Conservation (phyloP, 2,113 vertebrate genomes). For the Lasiurus borealis region DNA sequence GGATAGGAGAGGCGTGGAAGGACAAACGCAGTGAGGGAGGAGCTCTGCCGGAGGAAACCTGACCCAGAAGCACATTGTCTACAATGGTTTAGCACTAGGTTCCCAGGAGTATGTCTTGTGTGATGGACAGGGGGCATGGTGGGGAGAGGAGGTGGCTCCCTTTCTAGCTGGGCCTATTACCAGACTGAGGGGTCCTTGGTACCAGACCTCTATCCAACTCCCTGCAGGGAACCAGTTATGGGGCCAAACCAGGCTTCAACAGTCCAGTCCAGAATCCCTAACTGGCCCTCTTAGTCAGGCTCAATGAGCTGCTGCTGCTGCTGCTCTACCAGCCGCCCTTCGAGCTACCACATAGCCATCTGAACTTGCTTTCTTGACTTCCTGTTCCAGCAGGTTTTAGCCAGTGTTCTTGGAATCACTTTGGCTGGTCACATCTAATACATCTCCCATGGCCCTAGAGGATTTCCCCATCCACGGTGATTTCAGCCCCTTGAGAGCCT, state of each 20-base stretch:
- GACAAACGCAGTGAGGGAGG: neutral
- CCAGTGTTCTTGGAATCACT: constrained; percentile 95
- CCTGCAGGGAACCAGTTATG: neutral
- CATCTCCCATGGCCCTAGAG: constrained; percentile 35
- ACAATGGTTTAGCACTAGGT: neutral
- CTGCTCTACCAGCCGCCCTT: constrained; percentile 90
- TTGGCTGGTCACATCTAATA: constrained; percentile 89
- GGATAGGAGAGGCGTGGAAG: neutral
- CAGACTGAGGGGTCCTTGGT: neutral
- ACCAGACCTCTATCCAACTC: neutral
- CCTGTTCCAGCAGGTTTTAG: constrained; percentile 89
- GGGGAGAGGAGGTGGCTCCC: neutral
- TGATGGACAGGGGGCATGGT: neutral
- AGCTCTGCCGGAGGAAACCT: neutral
- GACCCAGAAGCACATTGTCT: neutral
- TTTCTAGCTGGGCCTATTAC: neutral
- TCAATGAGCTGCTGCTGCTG: constrained; percentile 94
- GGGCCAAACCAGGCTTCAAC: neutral
- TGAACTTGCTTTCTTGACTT: constrained; percentile 96
- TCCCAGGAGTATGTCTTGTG: neutral
- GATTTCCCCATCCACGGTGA: constrained; percentile 53
- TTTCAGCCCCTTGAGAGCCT: constrained; percentile 64
- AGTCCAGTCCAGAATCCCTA: neutral
- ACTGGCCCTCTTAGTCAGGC: constrained; percentile 89
- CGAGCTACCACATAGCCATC: constrained; percentile 95